These are phyloP conservation scores for Loxodonta africana DNA, from an alignment of 2,113 vertebrate species.

Conservation along the genomic window DNA sequence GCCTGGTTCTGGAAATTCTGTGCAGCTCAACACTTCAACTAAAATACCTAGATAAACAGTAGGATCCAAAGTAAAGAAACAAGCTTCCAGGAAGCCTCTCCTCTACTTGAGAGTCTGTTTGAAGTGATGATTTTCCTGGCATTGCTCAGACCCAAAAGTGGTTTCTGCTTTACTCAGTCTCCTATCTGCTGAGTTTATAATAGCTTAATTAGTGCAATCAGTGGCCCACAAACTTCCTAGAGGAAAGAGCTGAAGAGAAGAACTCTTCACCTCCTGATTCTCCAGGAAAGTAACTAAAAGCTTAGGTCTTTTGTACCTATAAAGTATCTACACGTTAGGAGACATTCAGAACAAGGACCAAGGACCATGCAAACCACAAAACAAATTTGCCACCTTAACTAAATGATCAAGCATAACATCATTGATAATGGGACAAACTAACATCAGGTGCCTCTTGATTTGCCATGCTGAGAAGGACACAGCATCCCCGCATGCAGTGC, in stretches of 20 bases:
- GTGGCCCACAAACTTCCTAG: background rate
- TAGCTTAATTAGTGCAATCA: background rate
- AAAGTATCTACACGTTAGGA: background rate
- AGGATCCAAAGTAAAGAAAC: constrained; percentile 6
- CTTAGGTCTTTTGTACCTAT: background rate
- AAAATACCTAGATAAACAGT: background rate
- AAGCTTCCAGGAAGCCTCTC: background rate
- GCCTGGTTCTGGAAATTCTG: background rate
- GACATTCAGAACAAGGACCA: background rate
- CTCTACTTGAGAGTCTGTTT: background rate
- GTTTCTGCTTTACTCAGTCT: constrained; percentile 1
- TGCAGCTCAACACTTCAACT: background rate
- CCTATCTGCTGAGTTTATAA: constrained; percentile 14
- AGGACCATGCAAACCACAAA: background rate
- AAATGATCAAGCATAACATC: background rate
- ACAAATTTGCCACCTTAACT: background rate
- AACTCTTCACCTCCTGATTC: background rate
- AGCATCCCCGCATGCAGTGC: background rate
- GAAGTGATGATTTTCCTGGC: background rate
- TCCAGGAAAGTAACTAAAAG: background rate
- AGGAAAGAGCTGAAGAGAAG: background rate
- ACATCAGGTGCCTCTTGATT: background rate
- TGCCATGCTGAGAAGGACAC: background rate
- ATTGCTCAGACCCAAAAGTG: background rate
- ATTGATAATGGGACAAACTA: background rate